Percentiles rank a stretch among this genome's conserved stretches.
Conservation (phyloP, 2,113 vertebrate genomes). For the Nothobranchius furzeri region DNA sequence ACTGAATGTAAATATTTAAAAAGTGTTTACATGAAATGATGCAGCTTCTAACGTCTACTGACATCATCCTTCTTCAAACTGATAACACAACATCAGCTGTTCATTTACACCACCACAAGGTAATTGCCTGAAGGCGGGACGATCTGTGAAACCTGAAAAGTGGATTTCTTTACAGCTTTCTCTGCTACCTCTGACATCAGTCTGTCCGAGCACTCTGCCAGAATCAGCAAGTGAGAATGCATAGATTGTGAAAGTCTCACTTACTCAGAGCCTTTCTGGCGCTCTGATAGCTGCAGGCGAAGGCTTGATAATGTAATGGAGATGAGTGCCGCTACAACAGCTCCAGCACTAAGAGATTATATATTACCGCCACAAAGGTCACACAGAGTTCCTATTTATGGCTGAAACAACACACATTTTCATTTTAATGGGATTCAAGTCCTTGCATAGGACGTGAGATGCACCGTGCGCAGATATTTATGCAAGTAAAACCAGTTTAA, state of each 20-base stretch:
- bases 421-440: constrained; percentile 34
- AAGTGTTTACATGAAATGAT: background rate
- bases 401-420: constrained; percentile 33
- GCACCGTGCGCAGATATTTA: too few relatives aligned
- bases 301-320: constrained; percentile 55
- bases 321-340: constrained; percentile 47
- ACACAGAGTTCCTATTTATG: constrained; percentile 26
- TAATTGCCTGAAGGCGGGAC: constrained; percentile 10
- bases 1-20: too few relatives aligned
- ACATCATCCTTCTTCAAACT: background rate
- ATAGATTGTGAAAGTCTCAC: constrained; percentile 49
- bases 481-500: background rate
- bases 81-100: background rate
- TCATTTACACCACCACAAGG: constrained; percentile 7
- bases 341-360: constrained; percentile 27
- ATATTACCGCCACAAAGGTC: constrained; percentile 38
- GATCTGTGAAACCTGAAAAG: constrained; percentile 29
- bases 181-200: constrained; percentile 21
- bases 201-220: constrained; percentile 28
- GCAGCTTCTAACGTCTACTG: background rate
- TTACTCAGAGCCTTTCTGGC: constrained; percentile 34
- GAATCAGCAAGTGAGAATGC: constrained; percentile 29
- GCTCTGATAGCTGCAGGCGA: constrained; percentile 42
- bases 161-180: constrained; percentile 32
- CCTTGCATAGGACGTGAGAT: constrained; percentile 1